Evolutionary conservation across 2,797 vertebrate genomes (phyloP), one percentile per base, ranked within the genome.

Genomic region (Centropyge bicolor): DNA sequence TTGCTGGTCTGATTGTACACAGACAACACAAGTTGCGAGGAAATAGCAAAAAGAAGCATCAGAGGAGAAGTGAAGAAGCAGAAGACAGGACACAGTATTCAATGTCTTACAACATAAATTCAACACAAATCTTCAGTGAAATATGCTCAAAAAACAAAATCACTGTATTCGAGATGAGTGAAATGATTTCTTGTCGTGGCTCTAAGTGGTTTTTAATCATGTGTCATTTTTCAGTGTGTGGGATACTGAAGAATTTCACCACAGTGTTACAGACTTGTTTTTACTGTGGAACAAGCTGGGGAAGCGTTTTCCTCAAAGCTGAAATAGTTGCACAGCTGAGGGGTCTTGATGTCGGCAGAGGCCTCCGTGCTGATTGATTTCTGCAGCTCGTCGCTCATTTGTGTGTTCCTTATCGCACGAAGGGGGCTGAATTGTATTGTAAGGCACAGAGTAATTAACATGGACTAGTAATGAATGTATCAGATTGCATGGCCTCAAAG

Each of bases 391-490:
- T 59, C 68, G 59, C 67, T 76, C 17, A 36, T 76, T 40, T 81
- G n/a, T 43, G 27, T 57, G 20, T 81, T 81, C 22, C 60, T 31
- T 55, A 24, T 57, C 17, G 70, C 10, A 49, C 1, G 52, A 9
- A 62, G 59, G 48, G 45, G 40, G 31, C 61, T 40, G 49, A 62
- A 60, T 64, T 71, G 51, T 52, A 45, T 61, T 71, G 48, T 81
- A 27, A 41, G 6, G 17, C 36, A 55, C 24, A 9, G 22, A 68
- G 48, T 70, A 78, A 84, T 86, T 78, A 76, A 67, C 59, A 48
- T 4, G 22, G 38, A 66, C 38, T 24, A 45, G 31, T 49, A 82
- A 80, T 75, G 41, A 73, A 69, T 71, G 41, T 70, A 65, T 79
- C 48, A 69, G 36, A 61, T 10, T 60, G 70, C 38, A 22, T 55